Conservation (phyloP, 2,797 vertebrate genomes). For the Poeciliopsis paucimaculata region DNA sequence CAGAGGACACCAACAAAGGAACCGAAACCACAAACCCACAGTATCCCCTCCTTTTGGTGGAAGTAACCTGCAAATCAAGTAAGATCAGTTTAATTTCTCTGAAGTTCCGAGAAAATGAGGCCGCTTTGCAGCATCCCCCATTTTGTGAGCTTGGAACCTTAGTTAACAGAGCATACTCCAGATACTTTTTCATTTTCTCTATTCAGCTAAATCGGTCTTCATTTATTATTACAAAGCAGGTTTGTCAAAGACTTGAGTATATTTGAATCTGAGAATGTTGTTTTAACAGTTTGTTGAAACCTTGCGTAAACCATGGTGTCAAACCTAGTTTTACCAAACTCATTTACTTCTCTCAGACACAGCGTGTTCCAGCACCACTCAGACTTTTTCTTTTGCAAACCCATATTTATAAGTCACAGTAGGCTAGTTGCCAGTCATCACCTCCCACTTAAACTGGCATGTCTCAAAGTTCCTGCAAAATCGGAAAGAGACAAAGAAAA, state of each 20-base stretch:
- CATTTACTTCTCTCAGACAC: constrained; percentile 16
- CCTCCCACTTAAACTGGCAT: constrained; percentile 73
- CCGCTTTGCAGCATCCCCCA: not conserved
- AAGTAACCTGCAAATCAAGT: too few relatives aligned
- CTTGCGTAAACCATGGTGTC: constrained; percentile 16
- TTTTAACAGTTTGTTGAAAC: constrained; percentile 18
- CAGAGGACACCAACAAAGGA: too few relatives aligned
- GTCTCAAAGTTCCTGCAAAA: constrained; percentile 30
- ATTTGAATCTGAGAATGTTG: constrained; percentile 17
- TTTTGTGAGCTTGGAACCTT: not conserved
- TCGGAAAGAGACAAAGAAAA: constrained; percentile 1
- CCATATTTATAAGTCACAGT: constrained; percentile 33
- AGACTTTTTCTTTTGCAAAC: constrained; percentile 33
- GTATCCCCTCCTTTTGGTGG: too few relatives aligned
- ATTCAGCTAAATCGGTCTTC: not conserved
- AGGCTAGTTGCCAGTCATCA: constrained; percentile 64
- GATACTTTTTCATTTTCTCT: not conserved
- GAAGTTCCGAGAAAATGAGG: not conserved
- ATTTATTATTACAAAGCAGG: not conserved
- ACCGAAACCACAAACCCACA: too few relatives aligned
- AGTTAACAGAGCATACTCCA: not conserved
- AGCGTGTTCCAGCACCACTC: constrained; percentile 1
- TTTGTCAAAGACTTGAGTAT: not conserved
- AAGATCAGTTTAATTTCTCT: too few relatives aligned
- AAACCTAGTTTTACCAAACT: not conserved